phyloP scores from a whole-genome alignment of 2,888 invertebrate genomes.

The Lymantria dispar region DNA sequence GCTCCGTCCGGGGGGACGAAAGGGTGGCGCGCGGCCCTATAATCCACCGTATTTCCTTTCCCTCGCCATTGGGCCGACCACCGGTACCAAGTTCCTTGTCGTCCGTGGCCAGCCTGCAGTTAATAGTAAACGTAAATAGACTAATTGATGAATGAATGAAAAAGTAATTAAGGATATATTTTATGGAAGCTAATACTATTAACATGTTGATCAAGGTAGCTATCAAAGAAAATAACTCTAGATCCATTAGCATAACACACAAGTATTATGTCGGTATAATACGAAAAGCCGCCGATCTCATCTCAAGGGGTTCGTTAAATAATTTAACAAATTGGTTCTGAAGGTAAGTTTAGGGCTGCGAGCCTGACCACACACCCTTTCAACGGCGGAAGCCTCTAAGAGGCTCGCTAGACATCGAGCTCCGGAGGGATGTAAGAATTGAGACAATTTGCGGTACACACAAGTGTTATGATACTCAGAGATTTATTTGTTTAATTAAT shows the following conservation, averaged over 20 bases:
- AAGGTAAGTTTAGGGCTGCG: slow-evolving; percentile 64
- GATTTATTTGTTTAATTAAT: not conserved
- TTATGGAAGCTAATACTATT: too few relatives aligned
- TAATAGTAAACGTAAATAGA: too few relatives aligned
- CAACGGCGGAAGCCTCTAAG: slow-evolving; percentile 69
- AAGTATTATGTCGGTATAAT: slow-evolving; percentile 40
- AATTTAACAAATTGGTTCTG: slow-evolving; percentile 75
- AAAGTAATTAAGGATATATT: too few relatives aligned
- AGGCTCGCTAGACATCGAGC: slow-evolving; percentile 56
- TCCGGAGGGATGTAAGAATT: slow-evolving; percentile 52
- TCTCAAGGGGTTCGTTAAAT: slow-evolving; percentile 62
- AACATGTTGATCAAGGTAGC: slow-evolving; percentile 16
- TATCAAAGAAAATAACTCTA: not conserved
- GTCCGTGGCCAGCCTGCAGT: too few relatives aligned
- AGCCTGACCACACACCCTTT: slow-evolving; percentile 75
- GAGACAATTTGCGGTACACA: slow-evolving; percentile 21
- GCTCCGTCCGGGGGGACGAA: too few relatives aligned
- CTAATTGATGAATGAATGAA: too few relatives aligned
- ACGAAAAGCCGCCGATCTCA: slow-evolving; percentile 33
- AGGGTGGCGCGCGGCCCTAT: too few relatives aligned
- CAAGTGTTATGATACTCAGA: slow-evolving; percentile 16
- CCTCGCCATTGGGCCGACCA: too few relatives aligned
- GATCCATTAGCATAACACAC: slow-evolving; percentile 2
- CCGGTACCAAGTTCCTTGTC: too few relatives aligned
- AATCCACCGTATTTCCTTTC: too few relatives aligned